A percentile compares a stretch with the other conserved stretches of the same genome.
Evolutionary conservation across 53 echinoderm and acorn worm species (phyloP).

Genomic region (Hippasteria phrygiana): DNA sequence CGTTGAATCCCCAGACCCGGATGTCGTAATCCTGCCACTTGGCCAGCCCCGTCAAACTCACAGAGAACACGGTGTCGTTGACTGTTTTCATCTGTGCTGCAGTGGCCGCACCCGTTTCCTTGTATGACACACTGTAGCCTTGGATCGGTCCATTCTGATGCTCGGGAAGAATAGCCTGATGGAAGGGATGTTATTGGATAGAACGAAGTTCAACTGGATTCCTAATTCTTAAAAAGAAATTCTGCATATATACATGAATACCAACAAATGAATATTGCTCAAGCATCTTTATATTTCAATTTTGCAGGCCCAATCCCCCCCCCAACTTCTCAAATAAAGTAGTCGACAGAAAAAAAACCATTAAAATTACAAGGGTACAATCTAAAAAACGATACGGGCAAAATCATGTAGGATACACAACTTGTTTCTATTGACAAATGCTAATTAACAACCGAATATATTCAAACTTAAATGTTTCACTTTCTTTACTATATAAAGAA

Average conservation of each 20-base stretch:
- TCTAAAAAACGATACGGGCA: no score
- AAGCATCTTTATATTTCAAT: no score
- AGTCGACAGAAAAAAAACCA: no score
- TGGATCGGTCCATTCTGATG: slow-evolving; percentile 78
- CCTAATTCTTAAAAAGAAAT: neutral
- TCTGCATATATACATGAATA: neutral
- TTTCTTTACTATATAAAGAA: no score
- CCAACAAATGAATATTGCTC: no score
- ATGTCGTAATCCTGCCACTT: slow-evolving; percentile 80
- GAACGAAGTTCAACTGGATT: neutral
- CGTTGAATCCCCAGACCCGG: slow-evolving; percentile 74
- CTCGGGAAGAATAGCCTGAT: slow-evolving; percentile 64
- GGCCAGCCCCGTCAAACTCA: slow-evolving; percentile 62
- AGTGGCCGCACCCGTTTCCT: slow-evolving; percentile 27
- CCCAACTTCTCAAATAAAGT: no score
- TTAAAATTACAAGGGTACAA: no score
- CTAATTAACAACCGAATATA: no score
- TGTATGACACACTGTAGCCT: slow-evolving; percentile 77
- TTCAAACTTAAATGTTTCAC: no score
- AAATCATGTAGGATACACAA: no score
- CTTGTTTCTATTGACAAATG: no score
- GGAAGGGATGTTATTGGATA: neutral
- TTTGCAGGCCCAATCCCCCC: no score
- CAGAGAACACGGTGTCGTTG: slow-evolving; percentile 20
- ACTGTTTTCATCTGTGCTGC: slow-evolving; percentile 32